Evolutionary conservation across 2,797 vertebrate species (phyloP), one percentile per base, ranked within the genome.

Genomic region (Gymnocypris eckloni): DNA sequence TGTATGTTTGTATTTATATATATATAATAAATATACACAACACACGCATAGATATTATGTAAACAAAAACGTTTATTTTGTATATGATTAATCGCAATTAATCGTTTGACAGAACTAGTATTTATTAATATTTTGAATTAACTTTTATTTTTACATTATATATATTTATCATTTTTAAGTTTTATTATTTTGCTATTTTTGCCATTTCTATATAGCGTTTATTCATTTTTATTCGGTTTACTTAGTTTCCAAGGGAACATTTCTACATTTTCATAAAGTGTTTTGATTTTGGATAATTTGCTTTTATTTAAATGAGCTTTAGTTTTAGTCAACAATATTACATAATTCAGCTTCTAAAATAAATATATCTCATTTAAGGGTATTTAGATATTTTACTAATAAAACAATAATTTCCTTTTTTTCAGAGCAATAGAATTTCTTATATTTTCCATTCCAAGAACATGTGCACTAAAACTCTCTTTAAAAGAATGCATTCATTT

Each of bases 401-500:
- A 10, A 39, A 69, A 69, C 33, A 2, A 39, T 39, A 39, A 69
- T 39, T 41, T 41, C 1, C 6, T 43, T 59, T 37, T 4, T 33
- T 28, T 50, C 16, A 13, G 16, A 22, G 61, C 25, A 67, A 33
- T 8, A 4, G 6, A 12, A 70, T 81, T 54, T 25, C 64, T 48
- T 50, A 48, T 25, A 66, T 33, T 37, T 70, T 16, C 10, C 16
- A 28, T 66, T 79, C n/a, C n/a, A 5, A 20, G 2, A 52, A 16
- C 48, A 10, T 54, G 66, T 10, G 20, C 3, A 39, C 20, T 69
- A 9, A 64, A n/a, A 33, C 45, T 70, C 18, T n/a, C 48, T 81
- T 70, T 25, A 81, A 81, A 77, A 81, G 79, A 54, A 81, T 81
- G 28, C 66, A 70, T 16, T 16, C 0, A 54, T n/a, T 70, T 81